Percentiles rank a stretch among this genome's conserved stretches.
Conservation (phyloP, 2,888 invertebrate species). For the Oscheius myriophilus region DNA sequence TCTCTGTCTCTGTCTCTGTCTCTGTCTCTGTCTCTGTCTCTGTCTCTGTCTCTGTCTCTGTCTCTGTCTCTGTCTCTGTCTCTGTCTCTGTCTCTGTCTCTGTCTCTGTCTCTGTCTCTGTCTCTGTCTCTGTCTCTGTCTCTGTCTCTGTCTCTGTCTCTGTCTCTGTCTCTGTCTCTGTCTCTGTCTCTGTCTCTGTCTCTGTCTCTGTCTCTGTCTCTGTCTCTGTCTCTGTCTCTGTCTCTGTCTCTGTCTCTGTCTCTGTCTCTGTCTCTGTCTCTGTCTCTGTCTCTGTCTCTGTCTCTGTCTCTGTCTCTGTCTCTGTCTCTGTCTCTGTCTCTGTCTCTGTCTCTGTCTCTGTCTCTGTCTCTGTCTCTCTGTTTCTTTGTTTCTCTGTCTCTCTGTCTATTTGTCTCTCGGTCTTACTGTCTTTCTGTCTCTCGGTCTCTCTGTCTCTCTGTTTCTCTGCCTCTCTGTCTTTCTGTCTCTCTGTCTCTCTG, state of each 20-base stretch:
- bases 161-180: no score
- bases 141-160: no score
- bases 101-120: no score
- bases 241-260: neutral
- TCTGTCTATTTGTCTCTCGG: no score
- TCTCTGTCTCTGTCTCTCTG: neutral
- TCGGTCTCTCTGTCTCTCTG: no score
- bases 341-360: neutral
- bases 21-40: neutral
- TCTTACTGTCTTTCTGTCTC: no score
- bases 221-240: neutral
- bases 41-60: neutral
- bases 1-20: neutral
- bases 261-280: neutral
- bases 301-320: neutral
- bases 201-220: neutral
- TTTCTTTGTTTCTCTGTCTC: no score
- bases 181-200: neutral
- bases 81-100: no score
- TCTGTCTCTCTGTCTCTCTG: no score
- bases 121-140: no score
- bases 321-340: neutral
- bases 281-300: neutral
- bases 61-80: neutral
- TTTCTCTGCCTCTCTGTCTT: no score